phyloP scores from a whole-genome alignment of 2,888 invertebrate genomes.

The Drepanosiphum platanoidis region DNA sequence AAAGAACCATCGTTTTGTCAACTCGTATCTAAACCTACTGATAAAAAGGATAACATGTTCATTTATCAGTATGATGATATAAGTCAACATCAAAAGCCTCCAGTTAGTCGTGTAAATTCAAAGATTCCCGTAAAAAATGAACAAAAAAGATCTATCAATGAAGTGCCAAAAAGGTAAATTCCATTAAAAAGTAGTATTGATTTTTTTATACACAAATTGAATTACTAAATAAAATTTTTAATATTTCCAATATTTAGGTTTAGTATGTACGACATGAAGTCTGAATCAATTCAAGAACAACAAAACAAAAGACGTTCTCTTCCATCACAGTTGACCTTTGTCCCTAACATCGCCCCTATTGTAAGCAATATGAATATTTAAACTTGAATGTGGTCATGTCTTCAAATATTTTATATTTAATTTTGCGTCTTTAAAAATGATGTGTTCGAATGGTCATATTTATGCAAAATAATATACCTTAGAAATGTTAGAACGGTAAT shows the following conservation, averaged over 20 bases:
- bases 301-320: conserved; percentile 63
- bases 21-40: neutral
- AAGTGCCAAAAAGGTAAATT: conserved; percentile 58
- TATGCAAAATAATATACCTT: too few relatives aligned
- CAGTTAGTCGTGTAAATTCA: conserved; percentile 53
- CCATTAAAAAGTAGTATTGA: neutral
- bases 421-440: neutral
- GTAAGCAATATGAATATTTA: conserved; percentile 26
- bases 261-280: conserved; percentile 82
- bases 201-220: neutral
- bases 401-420: neutral
- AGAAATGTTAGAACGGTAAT: neutral
- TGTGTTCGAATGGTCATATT: neutral
- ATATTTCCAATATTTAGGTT: conserved; percentile 69
- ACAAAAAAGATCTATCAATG: conserved; percentile 41
- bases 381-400: neutral
- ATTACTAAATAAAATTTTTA: neutral
- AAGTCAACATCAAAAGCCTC: conserved; percentile 52
- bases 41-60: conserved; percentile 51
- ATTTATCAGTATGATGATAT: conserved; percentile 58
- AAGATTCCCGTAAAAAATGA: conserved; percentile 59
- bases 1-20: conserved; percentile 57
- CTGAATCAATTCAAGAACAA: conserved; percentile 54
- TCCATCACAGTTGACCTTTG: conserved; percentile 61
- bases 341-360: conserved; percentile 47